Evolutionary conservation across 2,888 invertebrate species (phyloP).

Genomic region (Gasteruption jaculator): DNA sequence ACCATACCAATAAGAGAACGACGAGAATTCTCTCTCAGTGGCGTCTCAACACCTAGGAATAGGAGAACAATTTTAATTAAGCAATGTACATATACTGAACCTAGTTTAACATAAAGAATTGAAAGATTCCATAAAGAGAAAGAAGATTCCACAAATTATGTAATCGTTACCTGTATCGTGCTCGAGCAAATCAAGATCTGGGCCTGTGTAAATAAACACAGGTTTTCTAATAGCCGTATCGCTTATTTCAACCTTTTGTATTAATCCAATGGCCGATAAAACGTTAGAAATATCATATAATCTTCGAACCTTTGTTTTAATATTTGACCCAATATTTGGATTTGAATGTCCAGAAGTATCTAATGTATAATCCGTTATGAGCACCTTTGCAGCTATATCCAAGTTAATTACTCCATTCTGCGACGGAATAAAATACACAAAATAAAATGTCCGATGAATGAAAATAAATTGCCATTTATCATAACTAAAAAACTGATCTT

Average conservation of each 20-base stretch:
- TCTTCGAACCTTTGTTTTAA: constrained; percentile 67
- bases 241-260: constrained; percentile 64
- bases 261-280: constrained; percentile 68
- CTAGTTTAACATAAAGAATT: too few relatives aligned
- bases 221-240: constrained; percentile 61
- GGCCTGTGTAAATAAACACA: constrained; percentile 64
- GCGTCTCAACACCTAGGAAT: constrained; percentile 22
- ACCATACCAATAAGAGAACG: constrained; percentile 29
- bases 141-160: too few relatives aligned
- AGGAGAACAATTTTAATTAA: constrained; percentile 3
- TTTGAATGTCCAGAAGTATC: too few relatives aligned
- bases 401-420: constrained; percentile 64
- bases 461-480: constrained; percentile 7
- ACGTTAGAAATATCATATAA: constrained; percentile 78
- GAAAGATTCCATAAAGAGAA: too few relatives aligned
- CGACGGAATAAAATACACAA: too few relatives aligned
- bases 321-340: constrained; percentile 51
- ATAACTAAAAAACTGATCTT: neutral
- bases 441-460: too few relatives aligned
- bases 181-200: constrained; percentile 36
- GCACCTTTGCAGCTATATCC: constrained; percentile 64
- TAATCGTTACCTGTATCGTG: constrained; percentile 26
- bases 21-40: constrained; percentile 21
- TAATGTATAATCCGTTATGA: constrained; percentile 61
- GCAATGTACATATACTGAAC: constrained; percentile 4